phyloP scores from a whole-genome alignment of 2,113 vertebrate genomes.

The Glareola pratincola region DNA sequence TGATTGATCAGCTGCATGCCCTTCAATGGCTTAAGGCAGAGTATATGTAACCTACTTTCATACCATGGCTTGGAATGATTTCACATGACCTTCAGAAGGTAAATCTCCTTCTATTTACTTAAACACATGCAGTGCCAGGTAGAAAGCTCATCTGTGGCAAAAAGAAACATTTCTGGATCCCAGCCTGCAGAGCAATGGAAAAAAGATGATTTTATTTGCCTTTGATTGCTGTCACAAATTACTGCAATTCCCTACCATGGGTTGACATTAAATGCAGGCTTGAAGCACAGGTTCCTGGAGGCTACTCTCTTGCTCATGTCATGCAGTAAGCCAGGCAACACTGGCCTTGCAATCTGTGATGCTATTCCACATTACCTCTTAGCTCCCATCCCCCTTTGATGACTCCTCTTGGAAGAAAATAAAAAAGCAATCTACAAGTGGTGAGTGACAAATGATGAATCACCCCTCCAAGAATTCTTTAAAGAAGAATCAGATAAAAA shows the following conservation, averaged over 20 bases:
- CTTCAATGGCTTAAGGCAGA: neutral
- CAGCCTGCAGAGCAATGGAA: neutral
- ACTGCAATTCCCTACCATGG: neutral
- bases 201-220: neutral
- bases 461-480: neutral
- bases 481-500: constrained; percentile 33
- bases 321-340: neutral
- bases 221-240: neutral
- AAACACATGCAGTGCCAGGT: neutral
- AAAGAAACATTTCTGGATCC: neutral
- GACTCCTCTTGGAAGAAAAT: constrained; percentile 17
- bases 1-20: neutral
- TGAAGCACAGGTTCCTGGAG: neutral
- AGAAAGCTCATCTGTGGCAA: neutral
- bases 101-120: neutral
- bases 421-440: neutral
- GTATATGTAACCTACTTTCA: neutral
- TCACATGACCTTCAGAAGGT: neutral
- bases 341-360: neutral
- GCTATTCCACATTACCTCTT: neutral
- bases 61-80: neutral
- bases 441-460: constrained; percentile 13
- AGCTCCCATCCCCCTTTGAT: neutral
- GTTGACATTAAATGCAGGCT: neutral
- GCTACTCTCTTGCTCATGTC: neutral